Percentiles rank a stretch among this genome's conserved stretches.
Evolutionary conservation across 2,888 invertebrate species (phyloP).

Genomic region (Portevinia maculata): DNA sequence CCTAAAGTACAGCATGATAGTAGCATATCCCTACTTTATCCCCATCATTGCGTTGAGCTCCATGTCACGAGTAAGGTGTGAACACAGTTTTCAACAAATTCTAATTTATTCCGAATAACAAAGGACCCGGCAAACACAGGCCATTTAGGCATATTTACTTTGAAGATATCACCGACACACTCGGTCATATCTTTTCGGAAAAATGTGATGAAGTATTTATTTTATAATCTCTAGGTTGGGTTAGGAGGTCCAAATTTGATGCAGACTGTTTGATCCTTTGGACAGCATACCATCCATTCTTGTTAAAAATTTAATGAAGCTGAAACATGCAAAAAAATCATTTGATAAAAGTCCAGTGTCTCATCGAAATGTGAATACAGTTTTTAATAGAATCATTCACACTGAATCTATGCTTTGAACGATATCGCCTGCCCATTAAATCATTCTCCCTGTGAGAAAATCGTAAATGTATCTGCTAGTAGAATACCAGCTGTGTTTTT

Average conservation of each 20-base stretch:
- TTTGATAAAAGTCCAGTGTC: background rate
- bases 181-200: background rate
- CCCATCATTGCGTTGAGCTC: slow-evolving; percentile 6
- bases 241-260: background rate
- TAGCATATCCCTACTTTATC: slow-evolving; percentile 18
- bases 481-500: slow-evolving; percentile 24
- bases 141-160: slow-evolving; percentile 39
- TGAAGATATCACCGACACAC: slow-evolving; percentile 5
- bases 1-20: slow-evolving; percentile 29
- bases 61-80: slow-evolving; percentile 27
- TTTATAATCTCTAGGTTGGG: background rate
- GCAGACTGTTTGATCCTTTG: background rate
- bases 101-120: slow-evolving; percentile 49
- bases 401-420: background rate
- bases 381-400: slow-evolving; percentile 7
- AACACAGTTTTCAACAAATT: slow-evolving; percentile 37
- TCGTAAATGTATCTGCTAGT: background rate
- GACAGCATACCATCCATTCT: background rate
- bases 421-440: background rate
- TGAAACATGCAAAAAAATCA: background rate
- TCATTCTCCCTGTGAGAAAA: background rate
- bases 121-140: slow-evolving; percentile 40
- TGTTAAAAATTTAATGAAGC: slow-evolving; percentile 25
- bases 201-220: slow-evolving; percentile 18
- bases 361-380: slow-evolving; percentile 7